phyloP scores from a whole-genome alignment of 2,888 invertebrate genomes.

The Dastarcus helophoroides region DNA sequence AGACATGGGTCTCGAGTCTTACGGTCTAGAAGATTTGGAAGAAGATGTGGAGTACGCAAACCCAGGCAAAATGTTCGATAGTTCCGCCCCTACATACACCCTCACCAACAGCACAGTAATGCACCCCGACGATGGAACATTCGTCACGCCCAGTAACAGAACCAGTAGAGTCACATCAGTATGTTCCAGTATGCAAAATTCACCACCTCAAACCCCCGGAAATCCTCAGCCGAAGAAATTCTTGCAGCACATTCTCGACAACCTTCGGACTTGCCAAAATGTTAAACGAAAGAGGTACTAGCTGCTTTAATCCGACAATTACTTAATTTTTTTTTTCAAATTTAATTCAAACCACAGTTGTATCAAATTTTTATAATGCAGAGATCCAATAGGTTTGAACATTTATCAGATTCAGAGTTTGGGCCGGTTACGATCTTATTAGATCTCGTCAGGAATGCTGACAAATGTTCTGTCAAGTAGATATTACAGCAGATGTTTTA shows the following conservation, averaged over 20 bases:
- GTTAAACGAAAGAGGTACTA: constrained; percentile 56
- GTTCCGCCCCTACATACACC: constrained; percentile 70
- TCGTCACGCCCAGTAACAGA: constrained; percentile 47
- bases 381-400: too few relatives aligned
- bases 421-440: too few relatives aligned
- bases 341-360: background rate
- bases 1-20: constrained; percentile 61
- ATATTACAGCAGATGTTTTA: too few relatives aligned
- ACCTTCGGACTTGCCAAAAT: constrained; percentile 60
- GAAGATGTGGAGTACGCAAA: constrained; percentile 61
- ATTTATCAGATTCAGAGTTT: too few relatives aligned
- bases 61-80: constrained; percentile 64
- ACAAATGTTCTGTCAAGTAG: too few relatives aligned
- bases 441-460: too few relatives aligned
- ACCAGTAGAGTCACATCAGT: constrained; percentile 57
- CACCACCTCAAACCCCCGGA: constrained; percentile 40
- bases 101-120: constrained; percentile 81
- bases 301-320: background rate
- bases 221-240: constrained; percentile 62
- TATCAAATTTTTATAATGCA: too few relatives aligned
- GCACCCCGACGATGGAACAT: constrained; percentile 78
- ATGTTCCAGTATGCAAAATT: constrained; percentile 43
- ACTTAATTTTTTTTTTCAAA: constrained; percentile 1
- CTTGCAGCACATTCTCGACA: constrained; percentile 68
- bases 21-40: constrained; percentile 55